Percentiles rank a stretch among this genome's conserved stretches.
These are phyloP conservation scores for Chymomyza caudatula DNA, from an alignment of 2,888 invertebrate genomes.

Conservation along the genomic window DNA sequence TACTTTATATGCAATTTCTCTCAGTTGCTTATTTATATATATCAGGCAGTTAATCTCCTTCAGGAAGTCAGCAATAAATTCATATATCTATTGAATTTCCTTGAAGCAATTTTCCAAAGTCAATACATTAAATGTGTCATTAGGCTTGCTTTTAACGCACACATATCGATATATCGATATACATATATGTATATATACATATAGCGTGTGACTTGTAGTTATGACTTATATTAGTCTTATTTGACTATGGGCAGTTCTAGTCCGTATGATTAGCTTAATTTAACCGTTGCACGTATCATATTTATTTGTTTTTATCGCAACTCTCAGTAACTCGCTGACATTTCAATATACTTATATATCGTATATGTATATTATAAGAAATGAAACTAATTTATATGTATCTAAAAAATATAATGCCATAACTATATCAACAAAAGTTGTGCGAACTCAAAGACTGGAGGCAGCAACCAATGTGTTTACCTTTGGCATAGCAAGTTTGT, in stretches of 20 bases:
- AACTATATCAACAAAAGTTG: conserved; percentile 54
- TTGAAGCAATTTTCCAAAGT: neutral
- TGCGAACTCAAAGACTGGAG: neutral
- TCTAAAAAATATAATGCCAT: conserved; percentile 54
- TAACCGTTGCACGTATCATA: conserved; percentile 62
- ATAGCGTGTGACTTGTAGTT: neutral
- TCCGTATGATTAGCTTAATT: conserved; percentile 60
- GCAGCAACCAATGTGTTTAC: conserved; percentile 31
- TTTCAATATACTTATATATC: neutral
- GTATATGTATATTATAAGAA: conserved; percentile 18
- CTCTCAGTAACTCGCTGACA: neutral
- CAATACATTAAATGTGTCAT: neutral
- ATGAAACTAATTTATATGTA: conserved; percentile 53
- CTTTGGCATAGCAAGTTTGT: conserved; percentile 40
- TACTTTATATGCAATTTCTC: neutral
- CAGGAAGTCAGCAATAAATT: too few relatives aligned
- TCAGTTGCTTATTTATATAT: neutral
- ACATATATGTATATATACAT: neutral
- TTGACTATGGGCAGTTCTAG: neutral
- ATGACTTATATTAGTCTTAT: neutral
- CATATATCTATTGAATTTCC: neutral
- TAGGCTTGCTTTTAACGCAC: too few relatives aligned
- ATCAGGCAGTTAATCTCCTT: neutral
- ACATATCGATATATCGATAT: too few relatives aligned
- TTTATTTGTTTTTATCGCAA: conserved; percentile 50